Percentiles rank a stretch among this genome's conserved stretches.
These are phyloP conservation scores for Idaea biselata DNA, from an alignment of 2,888 invertebrate genomes.

Conservation along the genomic window DNA sequence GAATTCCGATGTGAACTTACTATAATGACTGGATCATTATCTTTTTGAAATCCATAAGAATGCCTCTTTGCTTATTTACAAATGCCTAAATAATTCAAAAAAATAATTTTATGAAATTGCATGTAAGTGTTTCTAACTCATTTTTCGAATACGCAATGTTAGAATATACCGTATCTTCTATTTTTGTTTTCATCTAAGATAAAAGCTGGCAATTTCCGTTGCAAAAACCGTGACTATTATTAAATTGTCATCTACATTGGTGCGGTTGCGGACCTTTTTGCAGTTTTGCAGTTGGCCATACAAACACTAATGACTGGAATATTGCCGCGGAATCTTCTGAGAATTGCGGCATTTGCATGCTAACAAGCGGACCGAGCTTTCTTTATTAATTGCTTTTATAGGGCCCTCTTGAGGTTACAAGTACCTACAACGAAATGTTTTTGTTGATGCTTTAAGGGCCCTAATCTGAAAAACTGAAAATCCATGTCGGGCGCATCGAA, in stretches of 20 bases:
- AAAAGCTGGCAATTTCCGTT: conserved; percentile 31
- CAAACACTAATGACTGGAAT: conserved; percentile 67
- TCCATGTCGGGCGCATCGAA: too few species aligned
- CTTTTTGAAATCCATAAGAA: too few species aligned
- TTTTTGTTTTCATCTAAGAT: too few species aligned
- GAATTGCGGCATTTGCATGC: conserved; percentile 62
- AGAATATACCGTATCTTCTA: too few species aligned
- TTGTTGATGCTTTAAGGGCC: not conserved
- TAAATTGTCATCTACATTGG: conserved; percentile 45
- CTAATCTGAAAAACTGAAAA: too few species aligned
- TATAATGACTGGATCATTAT: too few species aligned
- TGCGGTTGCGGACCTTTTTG: conserved; percentile 45
- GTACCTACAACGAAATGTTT: not conserved
- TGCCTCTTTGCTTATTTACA: too few species aligned
- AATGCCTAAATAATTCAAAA: too few species aligned
- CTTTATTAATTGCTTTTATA: conserved; percentile 54
- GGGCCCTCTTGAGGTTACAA: not conserved
- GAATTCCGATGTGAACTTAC: too few species aligned
- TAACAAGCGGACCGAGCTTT: conserved; percentile 51
- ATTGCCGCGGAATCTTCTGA: conserved; percentile 56
- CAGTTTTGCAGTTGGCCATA: conserved; percentile 46
- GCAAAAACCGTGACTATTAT: conserved; percentile 38
- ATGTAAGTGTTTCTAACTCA: too few species aligned
- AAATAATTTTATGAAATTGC: too few species aligned
- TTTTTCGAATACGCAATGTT: too few species aligned